Percentiles rank a stretch among this genome's conserved stretches.
Conservation (phyloP, 1,140 invertebrate species). For the Drosophila aff. region DNA sequence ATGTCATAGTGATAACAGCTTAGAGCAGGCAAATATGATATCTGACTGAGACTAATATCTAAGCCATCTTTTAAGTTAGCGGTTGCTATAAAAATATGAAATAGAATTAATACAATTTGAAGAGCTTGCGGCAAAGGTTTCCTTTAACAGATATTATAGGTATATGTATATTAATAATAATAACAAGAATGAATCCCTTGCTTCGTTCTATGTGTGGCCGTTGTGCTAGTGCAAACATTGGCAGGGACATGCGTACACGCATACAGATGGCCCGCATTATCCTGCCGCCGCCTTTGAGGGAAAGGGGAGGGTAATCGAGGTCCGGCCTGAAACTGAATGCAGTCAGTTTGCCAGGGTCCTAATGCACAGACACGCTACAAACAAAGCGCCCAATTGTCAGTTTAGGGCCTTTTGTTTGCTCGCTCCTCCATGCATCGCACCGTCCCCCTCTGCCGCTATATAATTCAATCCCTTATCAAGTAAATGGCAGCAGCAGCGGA, state of each 20-base stretch:
- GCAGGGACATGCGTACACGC: slow-evolving; percentile 70
- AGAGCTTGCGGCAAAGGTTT: background rate
- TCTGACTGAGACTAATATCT: background rate
- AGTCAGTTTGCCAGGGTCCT: slow-evolving; percentile 43
- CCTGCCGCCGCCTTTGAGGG: slow-evolving; percentile 4
- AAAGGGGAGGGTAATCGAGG: background rate
- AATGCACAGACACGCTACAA: slow-evolving; percentile 64
- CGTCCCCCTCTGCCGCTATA: slow-evolving; percentile 1
- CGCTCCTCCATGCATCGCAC: slow-evolving; percentile 6
- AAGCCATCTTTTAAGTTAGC: background rate
- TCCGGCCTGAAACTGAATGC: slow-evolving; percentile 62
- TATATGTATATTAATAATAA: background rate
- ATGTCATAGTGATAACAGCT: too few relatives aligned
- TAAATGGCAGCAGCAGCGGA: slow-evolving; percentile 58
- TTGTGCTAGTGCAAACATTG: slow-evolving; percentile 62
- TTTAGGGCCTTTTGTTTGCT: slow-evolving; percentile 64
- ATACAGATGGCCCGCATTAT: slow-evolving; percentile 82
- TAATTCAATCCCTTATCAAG: slow-evolving; percentile 59
- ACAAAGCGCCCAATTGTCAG: slow-evolving; percentile 73
- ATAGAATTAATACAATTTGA: too few relatives aligned
- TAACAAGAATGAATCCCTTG: background rate
- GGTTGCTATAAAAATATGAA: background rate
- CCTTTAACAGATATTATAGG: background rate
- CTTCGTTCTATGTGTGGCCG: slow-evolving; percentile 6
- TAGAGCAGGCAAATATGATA: background rate